A percentile compares a stretch with the other conserved stretches of the same genome.
These are phyloP conservation scores for Riparia riparia DNA, from an alignment of 2,113 vertebrate species.

Conservation along the genomic window DNA sequence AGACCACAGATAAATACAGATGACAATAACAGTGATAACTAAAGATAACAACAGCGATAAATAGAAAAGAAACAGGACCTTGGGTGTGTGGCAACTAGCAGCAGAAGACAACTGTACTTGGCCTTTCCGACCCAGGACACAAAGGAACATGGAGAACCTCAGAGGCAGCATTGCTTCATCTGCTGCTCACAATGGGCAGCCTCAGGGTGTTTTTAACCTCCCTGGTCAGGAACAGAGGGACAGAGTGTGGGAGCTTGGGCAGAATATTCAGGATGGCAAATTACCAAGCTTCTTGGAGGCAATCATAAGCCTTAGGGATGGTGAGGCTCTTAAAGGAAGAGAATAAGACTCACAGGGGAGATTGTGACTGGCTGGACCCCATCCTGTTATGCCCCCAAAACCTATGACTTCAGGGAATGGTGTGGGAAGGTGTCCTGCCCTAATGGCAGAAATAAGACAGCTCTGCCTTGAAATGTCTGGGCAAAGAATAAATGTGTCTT, in stretches of 20 bases:
- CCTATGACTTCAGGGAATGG: not conserved
- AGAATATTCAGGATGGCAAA: not conserved
- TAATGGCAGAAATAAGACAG: slow-evolving; percentile 17
- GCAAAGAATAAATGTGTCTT: slow-evolving; percentile 34
- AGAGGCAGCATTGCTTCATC: not conserved
- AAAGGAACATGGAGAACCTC: not conserved
- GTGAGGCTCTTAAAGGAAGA: not conserved
- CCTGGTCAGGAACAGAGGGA: not conserved
- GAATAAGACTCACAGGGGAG: not conserved
- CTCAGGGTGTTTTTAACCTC: not conserved
- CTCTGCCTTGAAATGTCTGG: slow-evolving; percentile 44
- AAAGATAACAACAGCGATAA: not conserved
- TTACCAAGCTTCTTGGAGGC: not conserved
- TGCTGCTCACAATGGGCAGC: not conserved
- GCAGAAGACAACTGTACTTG: not conserved
- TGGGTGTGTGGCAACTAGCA: not conserved
- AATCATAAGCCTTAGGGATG: not conserved
- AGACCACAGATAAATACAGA: not conserved
- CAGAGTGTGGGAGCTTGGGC: not conserved
- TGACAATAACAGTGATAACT: not conserved
- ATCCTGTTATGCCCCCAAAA: not conserved
- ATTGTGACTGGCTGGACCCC: not conserved
- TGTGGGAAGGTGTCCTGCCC: slow-evolving; percentile 34
- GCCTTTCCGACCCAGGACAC: not conserved
- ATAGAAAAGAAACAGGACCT: not conserved